Base-by-base conservation (phyloP, 2,797 vertebrate species). In the Pangasius sanitwongsei region DNA sequence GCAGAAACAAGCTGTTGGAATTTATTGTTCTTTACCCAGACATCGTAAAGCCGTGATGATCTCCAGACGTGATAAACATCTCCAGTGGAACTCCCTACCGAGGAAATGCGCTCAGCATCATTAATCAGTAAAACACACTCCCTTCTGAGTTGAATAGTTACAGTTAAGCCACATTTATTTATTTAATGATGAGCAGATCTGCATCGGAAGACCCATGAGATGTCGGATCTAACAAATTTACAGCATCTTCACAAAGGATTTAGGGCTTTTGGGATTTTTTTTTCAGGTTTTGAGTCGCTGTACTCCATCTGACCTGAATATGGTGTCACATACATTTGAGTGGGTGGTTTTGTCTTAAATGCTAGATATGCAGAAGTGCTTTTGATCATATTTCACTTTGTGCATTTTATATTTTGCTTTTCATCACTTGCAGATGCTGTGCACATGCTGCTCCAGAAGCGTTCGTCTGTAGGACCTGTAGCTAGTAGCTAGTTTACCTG, bases 31-130 rank as follows among this genome's bases (percentile, higher is more conserved):
- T 50, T 55, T 34, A 31, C 50, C 8, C 50, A 53, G 77, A 18
- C 28, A 9, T 31, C 50, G 28, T 55, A 34, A 80, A 80, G 48
- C 48, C 28, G 16, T 18, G 77, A 80, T 34, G 48, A 34, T 80
- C 77, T 80, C 77, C 77, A 80, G 48, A 80, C 7, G n/a, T 80
- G 77, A 55, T 80, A 55, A 55, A 80, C 50, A 80, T 84, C 59
- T 65, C 82, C 61, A n/a, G 59, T 48, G 9, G 61, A 65, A 67
- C 82, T 83, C 59, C 81, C 81, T 63, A 7, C 37, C n/a, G n/a
- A 34, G 50, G 34, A 41, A 83, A 65, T n/a, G 82, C 25, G 3
- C 25, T 83, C 37, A 5, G 57, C 61, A 18, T 44, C 82, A 83
- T 83, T 83, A 83, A 67, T 83, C 82, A 48, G 61, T 7, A 65